Evolutionary conservation across 2,113 vertebrate genomes (phyloP), one percentile per base, ranked within the genome.

Genomic region (Cervus canadensis): DNA sequence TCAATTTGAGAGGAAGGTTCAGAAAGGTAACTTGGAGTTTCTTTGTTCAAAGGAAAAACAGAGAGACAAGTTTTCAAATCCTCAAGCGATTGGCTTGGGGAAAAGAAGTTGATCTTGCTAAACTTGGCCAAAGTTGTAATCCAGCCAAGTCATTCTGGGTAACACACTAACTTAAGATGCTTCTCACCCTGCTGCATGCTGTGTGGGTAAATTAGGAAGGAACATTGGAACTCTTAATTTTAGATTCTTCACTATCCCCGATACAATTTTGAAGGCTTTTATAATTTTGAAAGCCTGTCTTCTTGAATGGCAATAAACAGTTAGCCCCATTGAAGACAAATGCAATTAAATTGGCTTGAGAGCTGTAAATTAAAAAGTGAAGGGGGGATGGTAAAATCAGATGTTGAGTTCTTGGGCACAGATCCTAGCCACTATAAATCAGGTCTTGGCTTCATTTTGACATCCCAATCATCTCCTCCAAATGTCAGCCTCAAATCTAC

Each of bases 1-100:
- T 91, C 62, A 83, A 74, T 97, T 90, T 88, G 93, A 86, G 56
- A 45, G 60, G 87, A 97, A 91, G 94, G 54, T 94, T 97, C 91
- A 71, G 50, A 91, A 95, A 97, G 93, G 85, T 94, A 97, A 97
- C 88, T 94, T 83, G 67, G 91, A 93, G 91, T 97, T 91, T 94
- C 92, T 95, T 96, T 98, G 81, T 94, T 96, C 95, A 90, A 90
- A 96, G 50, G 92, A 79, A 94, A 67, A 92, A 96, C 28, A 92
- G 33, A 92, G 85, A 96, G 48, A 93, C 7, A 85, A 12, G 14
- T 85, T 92, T 95, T 98, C 56, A 64, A 62, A 94, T 81, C 71
- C 91, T 98, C 86, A 28, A 57, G 86, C 94, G 94, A 96, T 48
- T 97, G 96, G 86, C 78, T 96, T 92, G 79, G 48, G n/a, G 33